Evolutionary conservation across 2,888 invertebrate species (phyloP).

Genomic region (Hirtodrosophila alboralis): DNA sequence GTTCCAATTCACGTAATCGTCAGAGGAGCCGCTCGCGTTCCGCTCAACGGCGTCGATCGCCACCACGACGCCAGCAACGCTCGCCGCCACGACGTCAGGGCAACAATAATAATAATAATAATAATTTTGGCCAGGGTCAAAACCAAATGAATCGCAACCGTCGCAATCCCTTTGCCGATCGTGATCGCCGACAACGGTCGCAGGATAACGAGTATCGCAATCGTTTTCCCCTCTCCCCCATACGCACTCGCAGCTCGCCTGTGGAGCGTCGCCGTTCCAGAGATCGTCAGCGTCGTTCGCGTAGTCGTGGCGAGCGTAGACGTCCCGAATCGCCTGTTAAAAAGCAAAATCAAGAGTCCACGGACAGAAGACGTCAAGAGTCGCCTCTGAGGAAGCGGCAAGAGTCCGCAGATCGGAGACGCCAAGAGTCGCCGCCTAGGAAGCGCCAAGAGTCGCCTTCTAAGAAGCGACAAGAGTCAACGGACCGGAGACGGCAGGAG

Average conservation of each 20-base stretch:
- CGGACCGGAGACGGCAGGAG: slow-evolving; percentile 20
- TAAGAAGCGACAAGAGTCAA: slow-evolving; percentile 20
- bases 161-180: slow-evolving; percentile 81
- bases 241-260: slow-evolving; percentile 72
- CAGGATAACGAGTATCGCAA: slow-evolving; percentile 79
- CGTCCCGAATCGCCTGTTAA: slow-evolving; percentile 21
- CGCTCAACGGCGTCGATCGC: slow-evolving; percentile 67
- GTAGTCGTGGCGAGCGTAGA: slow-evolving; percentile 40
- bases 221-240: slow-evolving; percentile 79
- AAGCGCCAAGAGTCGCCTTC: slow-evolving; percentile 24
- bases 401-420: slow-evolving; percentile 2
- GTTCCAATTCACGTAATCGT: slow-evolving; percentile 53
- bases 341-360: too few relatives aligned
- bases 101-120: slow-evolving; percentile 25
- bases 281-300: slow-evolving; percentile 57
- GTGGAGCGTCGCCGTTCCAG: slow-evolving; percentile 68
- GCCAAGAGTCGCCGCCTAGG: slow-evolving; percentile 16
- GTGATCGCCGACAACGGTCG: slow-evolving; percentile 80
- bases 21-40: slow-evolving; percentile 62
- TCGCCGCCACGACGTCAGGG: slow-evolving; percentile 74
- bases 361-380: slow-evolving; percentile 4
- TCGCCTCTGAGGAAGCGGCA: slow-evolving; percentile 1
- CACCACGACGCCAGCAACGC: slow-evolving; percentile 74
- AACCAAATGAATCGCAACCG: slow-evolving; percentile 60
- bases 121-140: slow-evolving; percentile 16